phyloP scores from a whole-genome alignment of 2,888 invertebrate genomes.

The Lasioglossum calceatum region DNA sequence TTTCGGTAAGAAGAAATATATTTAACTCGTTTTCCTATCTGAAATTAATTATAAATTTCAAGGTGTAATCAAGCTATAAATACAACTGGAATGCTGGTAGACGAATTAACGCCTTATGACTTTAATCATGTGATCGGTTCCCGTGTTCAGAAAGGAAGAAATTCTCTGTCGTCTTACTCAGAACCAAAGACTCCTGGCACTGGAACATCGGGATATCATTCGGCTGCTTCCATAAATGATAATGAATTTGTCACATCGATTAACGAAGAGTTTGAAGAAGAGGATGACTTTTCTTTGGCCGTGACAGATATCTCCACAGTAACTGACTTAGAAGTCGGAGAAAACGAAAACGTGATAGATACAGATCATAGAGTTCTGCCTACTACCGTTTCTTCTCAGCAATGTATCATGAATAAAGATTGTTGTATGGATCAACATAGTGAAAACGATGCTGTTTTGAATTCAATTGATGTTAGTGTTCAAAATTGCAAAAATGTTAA shows the following conservation, averaged over 20 bases:
- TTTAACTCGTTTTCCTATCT: neutral
- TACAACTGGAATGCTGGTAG: slow-evolving; percentile 74
- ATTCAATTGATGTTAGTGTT: neutral
- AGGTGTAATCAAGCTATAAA: slow-evolving; percentile 79
- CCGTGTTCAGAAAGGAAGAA: slow-evolving; percentile 40
- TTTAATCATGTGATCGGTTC: slow-evolving; percentile 28
- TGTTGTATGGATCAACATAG: neutral
- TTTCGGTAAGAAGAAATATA: slow-evolving; percentile 72
- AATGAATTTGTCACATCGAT: slow-evolving; percentile 18
- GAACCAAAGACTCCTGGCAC: slow-evolving; percentile 45
- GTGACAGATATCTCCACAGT: neutral
- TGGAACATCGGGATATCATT: slow-evolving; percentile 52
- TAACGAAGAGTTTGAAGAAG: slow-evolving; percentile 42
- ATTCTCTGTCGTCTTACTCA: slow-evolving; percentile 30
- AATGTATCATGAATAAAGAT: neutral
- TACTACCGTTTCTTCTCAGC: neutral
- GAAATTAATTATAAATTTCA: slow-evolving; percentile 15
- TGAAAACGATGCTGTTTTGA: neutral
- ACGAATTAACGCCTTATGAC: slow-evolving; percentile 76
- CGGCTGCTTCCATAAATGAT: slow-evolving; percentile 26
- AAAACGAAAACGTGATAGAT: slow-evolving; percentile 21
- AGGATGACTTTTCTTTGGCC: slow-evolving; percentile 16
- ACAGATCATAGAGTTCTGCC: neutral
- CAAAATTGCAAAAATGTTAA: slow-evolving; percentile 8
- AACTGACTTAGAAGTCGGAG: slow-evolving; percentile 24